A percentile compares a stretch with the other conserved stretches of the same genome.
These are phyloP conservation scores for Caenorhabditis latens DNA, from an alignment of 1,140 invertebrate genomes.

Conservation along the genomic window DNA sequence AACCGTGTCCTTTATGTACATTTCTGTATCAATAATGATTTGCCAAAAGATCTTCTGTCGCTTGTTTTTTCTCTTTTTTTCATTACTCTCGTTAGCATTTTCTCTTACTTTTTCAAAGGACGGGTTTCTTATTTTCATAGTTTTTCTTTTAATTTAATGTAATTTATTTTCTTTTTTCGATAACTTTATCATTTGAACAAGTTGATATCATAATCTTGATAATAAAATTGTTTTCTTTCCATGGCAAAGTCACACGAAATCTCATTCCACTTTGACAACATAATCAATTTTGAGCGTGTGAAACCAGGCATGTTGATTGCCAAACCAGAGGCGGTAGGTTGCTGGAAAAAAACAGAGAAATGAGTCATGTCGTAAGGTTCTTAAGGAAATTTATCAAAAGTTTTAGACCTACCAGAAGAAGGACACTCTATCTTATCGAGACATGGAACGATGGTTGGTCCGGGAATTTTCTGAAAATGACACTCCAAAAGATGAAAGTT, in stretches of 20 bases:
- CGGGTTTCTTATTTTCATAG: background rate
- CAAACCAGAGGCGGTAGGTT: conserved; percentile 72
- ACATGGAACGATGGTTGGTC: conserved; percentile 75
- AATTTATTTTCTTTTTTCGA: no score
- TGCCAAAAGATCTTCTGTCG: background rate
- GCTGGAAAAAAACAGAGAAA: conserved; percentile 9
- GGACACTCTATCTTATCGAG: conserved; percentile 67
- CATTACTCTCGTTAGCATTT: conserved; percentile 18
- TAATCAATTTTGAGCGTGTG: conserved; percentile 74
- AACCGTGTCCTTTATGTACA: background rate
- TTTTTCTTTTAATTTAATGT: background rate
- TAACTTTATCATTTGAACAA: conserved; percentile 1
- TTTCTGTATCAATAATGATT: background rate
- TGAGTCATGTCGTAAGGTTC: background rate
- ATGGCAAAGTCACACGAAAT: background rate
- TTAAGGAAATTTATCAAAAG: background rate
- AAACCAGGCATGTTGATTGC: conserved; percentile 77
- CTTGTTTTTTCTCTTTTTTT: background rate
- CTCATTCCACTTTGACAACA: conserved; percentile 54
- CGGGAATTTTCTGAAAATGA: conserved; percentile 75
- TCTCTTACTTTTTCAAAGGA: background rate
- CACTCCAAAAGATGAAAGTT: background rate
- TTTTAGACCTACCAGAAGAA: conserved; percentile 66
- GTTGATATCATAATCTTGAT: conserved; percentile 1
- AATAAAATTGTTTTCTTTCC: conserved; percentile 11